Evolutionary conservation across 1,140 invertebrate species (phyloP).

Genomic region (Phenacoccus solenopsis): DNA sequence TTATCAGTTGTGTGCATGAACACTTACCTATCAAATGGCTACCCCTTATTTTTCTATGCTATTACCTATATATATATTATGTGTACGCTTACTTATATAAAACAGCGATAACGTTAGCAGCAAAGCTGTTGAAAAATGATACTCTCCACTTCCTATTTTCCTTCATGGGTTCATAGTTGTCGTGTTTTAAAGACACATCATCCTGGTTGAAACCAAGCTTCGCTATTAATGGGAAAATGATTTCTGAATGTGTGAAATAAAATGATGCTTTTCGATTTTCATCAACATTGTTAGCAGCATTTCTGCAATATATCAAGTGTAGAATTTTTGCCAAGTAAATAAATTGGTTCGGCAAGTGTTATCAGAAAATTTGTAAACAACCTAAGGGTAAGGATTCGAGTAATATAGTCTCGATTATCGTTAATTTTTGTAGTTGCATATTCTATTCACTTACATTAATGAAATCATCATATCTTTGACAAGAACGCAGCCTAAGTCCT

Average conservation of each 20-base stretch:
- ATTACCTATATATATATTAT: neutral
- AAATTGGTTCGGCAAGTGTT: no score
- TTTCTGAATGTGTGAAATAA: slow-evolving; percentile 59
- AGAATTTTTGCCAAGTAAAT: no score
- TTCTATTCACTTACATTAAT: neutral
- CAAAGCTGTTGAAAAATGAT: slow-evolving; percentile 58
- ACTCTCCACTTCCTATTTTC: slow-evolving; percentile 53
- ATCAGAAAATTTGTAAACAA: no score
- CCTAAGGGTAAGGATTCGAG: no score
- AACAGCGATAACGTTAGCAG: slow-evolving; percentile 60
- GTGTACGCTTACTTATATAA: slow-evolving; percentile 46
- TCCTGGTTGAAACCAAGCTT: slow-evolving; percentile 56
- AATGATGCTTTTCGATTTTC: slow-evolving; percentile 32
- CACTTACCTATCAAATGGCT: no score
- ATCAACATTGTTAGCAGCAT: neutral
- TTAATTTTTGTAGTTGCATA: no score
- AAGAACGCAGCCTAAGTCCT: neutral
- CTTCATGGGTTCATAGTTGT: slow-evolving; percentile 45
- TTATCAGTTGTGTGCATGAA: no score
- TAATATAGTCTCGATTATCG: no score
- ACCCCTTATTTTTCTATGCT: no score
- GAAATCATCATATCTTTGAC: neutral
- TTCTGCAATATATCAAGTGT: no score
- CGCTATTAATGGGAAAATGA: slow-evolving; percentile 45
- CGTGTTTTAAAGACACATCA: slow-evolving; percentile 42